Evolutionary conservation across 1,140 invertebrate species (phyloP).

Genomic region (Homarus americanus): DNA sequence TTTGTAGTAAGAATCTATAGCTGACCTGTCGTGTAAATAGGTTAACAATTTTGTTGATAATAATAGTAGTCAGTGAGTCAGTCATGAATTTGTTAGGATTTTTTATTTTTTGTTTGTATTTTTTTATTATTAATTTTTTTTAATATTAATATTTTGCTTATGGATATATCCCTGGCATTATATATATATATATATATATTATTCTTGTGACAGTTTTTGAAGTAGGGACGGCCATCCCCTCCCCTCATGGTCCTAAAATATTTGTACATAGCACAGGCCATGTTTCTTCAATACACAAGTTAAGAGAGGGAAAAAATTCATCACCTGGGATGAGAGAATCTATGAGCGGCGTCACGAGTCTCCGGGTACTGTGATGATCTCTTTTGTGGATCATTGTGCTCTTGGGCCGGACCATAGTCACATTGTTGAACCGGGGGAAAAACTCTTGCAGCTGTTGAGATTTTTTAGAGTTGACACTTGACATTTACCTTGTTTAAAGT

Average conservation of each 20-base stretch:
- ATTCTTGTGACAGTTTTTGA: background rate
- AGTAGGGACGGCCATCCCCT: too few species aligned
- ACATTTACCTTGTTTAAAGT: too few species aligned
- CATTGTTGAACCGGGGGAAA: background rate
- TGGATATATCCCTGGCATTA: background rate
- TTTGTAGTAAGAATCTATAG: slow-evolving; percentile 12
- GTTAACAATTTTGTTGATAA: background rate
- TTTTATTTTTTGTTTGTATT: too few species aligned
- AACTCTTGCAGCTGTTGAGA: background rate
- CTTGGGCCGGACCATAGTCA: background rate
- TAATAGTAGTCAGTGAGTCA: background rate
- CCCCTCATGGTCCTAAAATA: background rate
- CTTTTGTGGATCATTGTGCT: background rate
- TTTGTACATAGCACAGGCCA: background rate
- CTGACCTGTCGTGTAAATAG: slow-evolving; percentile 25
- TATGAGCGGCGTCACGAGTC: background rate
- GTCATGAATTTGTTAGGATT: background rate
- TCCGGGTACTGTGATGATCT: background rate
- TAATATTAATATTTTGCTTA: background rate
- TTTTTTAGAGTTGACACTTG: background rate
- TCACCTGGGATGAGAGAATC: background rate
- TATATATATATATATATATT: too few species aligned
- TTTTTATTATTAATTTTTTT: too few species aligned
- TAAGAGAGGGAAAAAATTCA: background rate
- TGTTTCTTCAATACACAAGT: background rate